phyloP scores from a whole-genome alignment of 2,888 invertebrate species.

The Sesia bembeciformis region DNA sequence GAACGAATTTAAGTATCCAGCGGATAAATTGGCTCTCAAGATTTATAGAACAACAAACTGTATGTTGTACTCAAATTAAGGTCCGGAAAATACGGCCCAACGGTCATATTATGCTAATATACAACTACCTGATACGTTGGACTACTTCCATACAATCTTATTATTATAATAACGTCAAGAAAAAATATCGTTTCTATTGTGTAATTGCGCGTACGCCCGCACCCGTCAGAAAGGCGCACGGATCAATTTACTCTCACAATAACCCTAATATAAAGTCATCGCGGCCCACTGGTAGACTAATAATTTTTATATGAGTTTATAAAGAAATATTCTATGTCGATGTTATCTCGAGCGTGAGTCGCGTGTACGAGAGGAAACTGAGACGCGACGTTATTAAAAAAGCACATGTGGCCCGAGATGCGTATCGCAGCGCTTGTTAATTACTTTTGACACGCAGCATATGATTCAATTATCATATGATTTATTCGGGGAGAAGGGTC shows the following conservation, averaged over 20 bases:
- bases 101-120: slow-evolving; percentile 5
- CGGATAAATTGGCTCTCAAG: slow-evolving; percentile 49
- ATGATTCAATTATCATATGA: slow-evolving; percentile 75
- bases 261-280: slow-evolving; percentile 64
- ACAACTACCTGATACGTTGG: neutral
- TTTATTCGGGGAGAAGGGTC: slow-evolving; percentile 56
- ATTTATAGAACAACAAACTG: slow-evolving; percentile 50
- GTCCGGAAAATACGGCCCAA: neutral
- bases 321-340: slow-evolving; percentile 61
- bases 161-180: slow-evolving; percentile 13
- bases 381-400: slow-evolving; percentile 66
- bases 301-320: slow-evolving; percentile 56
- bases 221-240: slow-evolving; percentile 30
- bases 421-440: slow-evolving; percentile 70
- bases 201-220: slow-evolving; percentile 42
- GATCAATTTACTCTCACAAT: slow-evolving; percentile 68
- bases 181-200: slow-evolving; percentile 33
- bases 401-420: slow-evolving; percentile 65
- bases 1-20: slow-evolving; percentile 51
- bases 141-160: slow-evolving; percentile 4
- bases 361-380: slow-evolving; percentile 59
- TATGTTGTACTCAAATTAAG: slow-evolving; percentile 20
- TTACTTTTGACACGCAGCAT: slow-evolving; percentile 73
- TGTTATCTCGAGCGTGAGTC: slow-evolving; percentile 64
- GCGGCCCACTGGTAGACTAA: slow-evolving; percentile 39